Base-by-base conservation (phyloP, 1,140 invertebrate species). In the Homalodisca vitripennis region DNA sequence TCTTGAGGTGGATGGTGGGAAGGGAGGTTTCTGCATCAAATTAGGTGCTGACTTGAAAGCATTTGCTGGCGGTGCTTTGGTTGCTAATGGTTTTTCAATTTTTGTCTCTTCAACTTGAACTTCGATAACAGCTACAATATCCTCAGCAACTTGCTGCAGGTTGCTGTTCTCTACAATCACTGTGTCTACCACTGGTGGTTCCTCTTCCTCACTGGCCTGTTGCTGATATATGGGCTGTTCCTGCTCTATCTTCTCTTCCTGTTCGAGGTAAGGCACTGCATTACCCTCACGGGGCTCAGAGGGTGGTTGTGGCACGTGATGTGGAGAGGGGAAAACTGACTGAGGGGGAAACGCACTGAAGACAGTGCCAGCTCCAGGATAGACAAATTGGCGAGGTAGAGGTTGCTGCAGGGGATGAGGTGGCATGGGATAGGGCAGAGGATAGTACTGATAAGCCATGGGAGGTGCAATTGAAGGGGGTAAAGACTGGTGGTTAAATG, bases 31-130 rank as follows among this genome's bases (percentile, higher is more conserved):
- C 34, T 66, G 63, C 1, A 29, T 41, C 17, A 24, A 22, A 31
- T 10, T 47, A 12, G 63, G 63, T 2, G 63, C 17, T 12, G 63
- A 66, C 41, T 66, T 66, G 26, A 66, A 66, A 22, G 63, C 63
- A 24, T 41, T 66, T 1, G 34, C 63, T 2, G 63, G 63, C 13
- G 63, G 63, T 34, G 34, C 32, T 47, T 66, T 66, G 17, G 63
- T 46, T 10, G 27, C 27, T 12, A 60, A n/a, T 60, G 55, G 27
- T 30, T 60, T 60, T 29, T 60, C 55, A 6, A 60, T 6, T 30
- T 60, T 26, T 26, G 29, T 29, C 27, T 29, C 29, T 60, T 26
- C 24, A 26, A 26, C 27, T 60, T 60, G 3, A 60, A n/a, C 3
- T 60, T 26, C 27, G 22, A n/a, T 17, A 26, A n/a, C 10, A 26